Base-by-base conservation (phyloP, 2,888 invertebrate genomes). In the Agonopterix arenella region DNA sequence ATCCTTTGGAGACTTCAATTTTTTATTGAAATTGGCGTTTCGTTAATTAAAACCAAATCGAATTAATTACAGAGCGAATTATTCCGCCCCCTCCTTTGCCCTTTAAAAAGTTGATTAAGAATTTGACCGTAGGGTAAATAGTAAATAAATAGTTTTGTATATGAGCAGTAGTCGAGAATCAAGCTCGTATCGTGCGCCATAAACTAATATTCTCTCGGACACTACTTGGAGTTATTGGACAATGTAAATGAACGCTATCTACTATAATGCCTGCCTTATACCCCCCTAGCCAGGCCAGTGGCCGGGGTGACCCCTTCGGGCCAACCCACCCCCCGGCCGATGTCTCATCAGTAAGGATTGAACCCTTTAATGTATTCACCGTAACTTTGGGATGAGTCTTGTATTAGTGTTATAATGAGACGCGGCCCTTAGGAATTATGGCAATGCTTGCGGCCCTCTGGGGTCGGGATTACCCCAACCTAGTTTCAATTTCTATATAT, bases 171-270 rank as follows among this genome's bases (percentile, higher is more conserved):
- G 53, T 49, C 50, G 11, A 11, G 43, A 11, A 43, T 40, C 40
- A n/a, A 4, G 40, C 40, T 40, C 40, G 66, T 66, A 70, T 70
- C 73, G 76, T 77, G 77, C 76, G 72, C 76, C 78, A 80, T 86
- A 88, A 86, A 88, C 86, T 86, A 85, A 89, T 88, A 88, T 84
- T 84, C 83, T 81, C 75, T 80, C 78, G 88, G 86, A 84, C 89
- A 88, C 85, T 85, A 88, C 88, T 89, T 85, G 84, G 83, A 89
- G 88, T 88, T 89, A 89, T 89, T 88, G 89, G 85, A 89, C 89
- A 90, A 89, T 89, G 89, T 90, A 90, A 90, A 89, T 89, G 89
- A 89, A 89, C 88, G 84, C 84, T 89, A 85, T 84, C 84, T 85
- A 80, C 86, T 84, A 88, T 89, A 89, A 89, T 89, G 89, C 88